phyloP scores from a whole-genome alignment of 2,113 vertebrate genomes.

The Heterotis niloticus region DNA sequence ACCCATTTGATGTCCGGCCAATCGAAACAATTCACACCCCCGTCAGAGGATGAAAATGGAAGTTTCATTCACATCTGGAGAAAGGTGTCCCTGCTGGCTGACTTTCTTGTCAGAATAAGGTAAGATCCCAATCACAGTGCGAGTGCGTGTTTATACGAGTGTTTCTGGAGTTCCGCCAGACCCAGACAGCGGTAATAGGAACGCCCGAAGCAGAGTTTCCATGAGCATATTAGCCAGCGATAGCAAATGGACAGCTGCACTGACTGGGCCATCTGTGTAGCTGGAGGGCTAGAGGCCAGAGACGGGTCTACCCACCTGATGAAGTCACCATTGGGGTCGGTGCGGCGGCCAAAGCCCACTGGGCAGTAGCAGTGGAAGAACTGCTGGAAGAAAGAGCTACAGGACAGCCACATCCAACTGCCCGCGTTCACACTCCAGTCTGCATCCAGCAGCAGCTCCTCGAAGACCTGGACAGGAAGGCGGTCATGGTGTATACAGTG shows the following conservation, averaged over 20 bases:
- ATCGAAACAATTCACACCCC: slow-evolving; percentile 22
- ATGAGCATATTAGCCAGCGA: slow-evolving; percentile 4
- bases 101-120: slow-evolving; percentile 1
- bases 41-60: background rate
- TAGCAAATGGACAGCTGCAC: background rate
- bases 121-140: background rate
- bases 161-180: background rate
- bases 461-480: slow-evolving; percentile 45
- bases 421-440: slow-evolving; percentile 56
- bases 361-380: slow-evolving; percentile 57
- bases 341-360: slow-evolving; percentile 48
- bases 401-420: slow-evolving; percentile 55
- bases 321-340: slow-evolving; percentile 52
- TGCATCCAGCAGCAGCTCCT: slow-evolving; percentile 51
- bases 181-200: background rate
- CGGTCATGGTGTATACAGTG: too few species aligned
- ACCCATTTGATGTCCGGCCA: background rate
- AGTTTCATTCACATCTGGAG: background rate
- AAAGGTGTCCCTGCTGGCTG: slow-evolving; percentile 12
- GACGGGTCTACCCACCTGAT: slow-evolving; percentile 39
- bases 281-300: too few species aligned
- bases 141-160: background rate
- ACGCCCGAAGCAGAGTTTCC: slow-evolving; percentile 25
- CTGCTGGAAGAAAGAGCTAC: slow-evolving; percentile 56
- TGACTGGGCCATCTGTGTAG: background rate